phyloP scores from a whole-genome alignment of 2,888 invertebrate genomes.

The Scaptomyza parva region DNA sequence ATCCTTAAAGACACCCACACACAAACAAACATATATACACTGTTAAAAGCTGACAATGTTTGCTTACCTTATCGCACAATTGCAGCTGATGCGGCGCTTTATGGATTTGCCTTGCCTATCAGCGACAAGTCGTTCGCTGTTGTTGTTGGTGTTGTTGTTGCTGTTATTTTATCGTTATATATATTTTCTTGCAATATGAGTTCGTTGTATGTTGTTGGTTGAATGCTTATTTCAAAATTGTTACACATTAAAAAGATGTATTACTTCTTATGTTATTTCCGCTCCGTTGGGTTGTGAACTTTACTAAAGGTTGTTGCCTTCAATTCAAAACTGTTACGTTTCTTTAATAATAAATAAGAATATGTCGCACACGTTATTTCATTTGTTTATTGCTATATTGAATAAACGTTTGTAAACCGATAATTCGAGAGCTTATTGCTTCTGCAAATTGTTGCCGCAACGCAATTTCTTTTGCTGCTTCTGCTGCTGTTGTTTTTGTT shows the following conservation, averaged over 20 bases:
- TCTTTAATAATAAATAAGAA: not conserved
- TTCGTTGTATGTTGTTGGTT: slow-evolving; percentile 19
- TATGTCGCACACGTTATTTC: not conserved
- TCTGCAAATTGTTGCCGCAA: slow-evolving; percentile 69
- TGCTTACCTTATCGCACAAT: slow-evolving; percentile 75
- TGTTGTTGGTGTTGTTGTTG: slow-evolving; percentile 35
- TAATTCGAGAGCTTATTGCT: slow-evolving; percentile 44
- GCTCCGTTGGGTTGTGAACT: slow-evolving; percentile 22
- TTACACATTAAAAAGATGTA: slow-evolving; percentile 51
- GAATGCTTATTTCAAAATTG: slow-evolving; percentile 29
- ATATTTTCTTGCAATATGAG: slow-evolving; percentile 33
- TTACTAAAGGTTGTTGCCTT: slow-evolving; percentile 17
- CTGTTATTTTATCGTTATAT: slow-evolving; percentile 40
- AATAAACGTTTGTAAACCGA: slow-evolving; percentile 16
- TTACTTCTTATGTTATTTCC: slow-evolving; percentile 19
- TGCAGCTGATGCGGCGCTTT: slow-evolving; percentile 72
- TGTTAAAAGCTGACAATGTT: slow-evolving; percentile 30
- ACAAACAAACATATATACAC: slow-evolving; percentile 2
- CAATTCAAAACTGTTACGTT: slow-evolving; percentile 2
- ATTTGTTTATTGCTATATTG: slow-evolving; percentile 12
- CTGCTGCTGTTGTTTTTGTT: slow-evolving; percentile 61
- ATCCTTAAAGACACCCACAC: slow-evolving; percentile 2
- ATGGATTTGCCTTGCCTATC: slow-evolving; percentile 48
- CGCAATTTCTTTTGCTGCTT: slow-evolving; percentile 67
- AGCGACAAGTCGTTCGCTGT: slow-evolving; percentile 55